A percentile compares a stretch with the other conserved stretches of the same genome.
These are phyloP conservation scores for Gadopsis bispinosus DNA, from an alignment of 2,797 vertebrate species.

Conservation along the genomic window DNA sequence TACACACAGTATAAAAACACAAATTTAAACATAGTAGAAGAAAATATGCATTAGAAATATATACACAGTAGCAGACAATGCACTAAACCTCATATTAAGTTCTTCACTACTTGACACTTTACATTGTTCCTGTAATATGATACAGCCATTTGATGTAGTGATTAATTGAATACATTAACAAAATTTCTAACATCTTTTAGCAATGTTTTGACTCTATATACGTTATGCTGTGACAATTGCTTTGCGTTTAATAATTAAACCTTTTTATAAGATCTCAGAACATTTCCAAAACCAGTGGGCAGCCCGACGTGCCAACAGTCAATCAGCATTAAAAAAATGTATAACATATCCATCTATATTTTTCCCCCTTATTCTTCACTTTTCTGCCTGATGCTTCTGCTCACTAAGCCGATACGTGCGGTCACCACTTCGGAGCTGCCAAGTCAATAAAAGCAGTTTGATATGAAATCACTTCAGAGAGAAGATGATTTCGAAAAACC, in stretches of 20 bases:
- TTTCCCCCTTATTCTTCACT: conserved; percentile 27
- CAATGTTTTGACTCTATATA: neutral
- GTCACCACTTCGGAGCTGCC: conserved; percentile 31
- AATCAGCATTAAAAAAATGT: no score
- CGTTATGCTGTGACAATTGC: neutral
- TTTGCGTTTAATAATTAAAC: conserved; percentile 5
- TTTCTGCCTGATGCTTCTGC: conserved; percentile 39
- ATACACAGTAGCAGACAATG: no score
- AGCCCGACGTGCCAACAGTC: no score
- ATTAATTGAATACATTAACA: neutral
- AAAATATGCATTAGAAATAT: no score
- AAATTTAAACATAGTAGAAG: no score
- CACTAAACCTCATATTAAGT: neutral
- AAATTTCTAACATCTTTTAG: neutral
- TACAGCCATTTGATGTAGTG: neutral
- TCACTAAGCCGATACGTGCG: conserved; percentile 25
- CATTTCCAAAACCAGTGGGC: neutral
- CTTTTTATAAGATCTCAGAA: neutral
- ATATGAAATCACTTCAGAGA: conserved; percentile 69
- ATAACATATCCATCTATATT: conserved; percentile 4
- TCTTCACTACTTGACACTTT: neutral
- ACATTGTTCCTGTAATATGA: no score
- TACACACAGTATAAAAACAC: no score
- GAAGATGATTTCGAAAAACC: conserved; percentile 61
- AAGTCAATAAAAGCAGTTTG: conserved; percentile 76